Evolutionary conservation across 30 jellyfish, hydroid and myxozoan genomes (phyloP), one percentile per base, ranked within the genome.

Genomic region (Aurelia aurita complex sp. Pacific): DNA sequence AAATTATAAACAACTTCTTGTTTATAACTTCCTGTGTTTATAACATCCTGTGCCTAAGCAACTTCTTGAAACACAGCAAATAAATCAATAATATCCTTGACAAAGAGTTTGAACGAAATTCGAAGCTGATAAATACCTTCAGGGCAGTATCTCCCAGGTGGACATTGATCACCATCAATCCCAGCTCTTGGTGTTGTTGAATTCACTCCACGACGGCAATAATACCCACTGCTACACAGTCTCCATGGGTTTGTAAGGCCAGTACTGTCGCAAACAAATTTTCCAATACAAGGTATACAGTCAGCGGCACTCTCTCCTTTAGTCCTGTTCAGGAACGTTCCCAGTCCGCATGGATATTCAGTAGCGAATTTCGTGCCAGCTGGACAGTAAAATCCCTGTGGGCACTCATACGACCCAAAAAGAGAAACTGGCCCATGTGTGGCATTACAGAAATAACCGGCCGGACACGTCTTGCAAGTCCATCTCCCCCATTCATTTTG

Each of bases 301-400:
- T 94, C 99, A 32, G 90, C 68, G 29, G 76, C 74, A 38, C 81
- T 55, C 64, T 76, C 85, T 15, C 97, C 97, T 73, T 69, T 85
- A 7, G 99, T 94, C 40, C 95, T 62, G 80, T 94, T 94, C 70
- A 80, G 77, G 69, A 85, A 89, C 42, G 96, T 88, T 16, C 99
- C 99, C 40, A 64, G 86, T 17, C 98, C 96, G 69, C 99, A 94
- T 62, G 99, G 90, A 67, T 82, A 61, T 77, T 94, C 94, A 6
- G 92, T 94, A 38, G 87, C 19, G 70, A 33, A 88, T 76, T 80
- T 78, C 12, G 99, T 94, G 38, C 93, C 93, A 64, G 38, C 50
- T 33, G 97, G 97, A 65, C 99, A 94, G 90, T 89, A 94, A 65
- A 66, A 85, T 29, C 99, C 99, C n/a, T 43, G 70, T 32, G 99